Evolutionary conservation across 2,113 vertebrate genomes (phyloP).

Genomic region (Dipodomys spectabilis): DNA sequence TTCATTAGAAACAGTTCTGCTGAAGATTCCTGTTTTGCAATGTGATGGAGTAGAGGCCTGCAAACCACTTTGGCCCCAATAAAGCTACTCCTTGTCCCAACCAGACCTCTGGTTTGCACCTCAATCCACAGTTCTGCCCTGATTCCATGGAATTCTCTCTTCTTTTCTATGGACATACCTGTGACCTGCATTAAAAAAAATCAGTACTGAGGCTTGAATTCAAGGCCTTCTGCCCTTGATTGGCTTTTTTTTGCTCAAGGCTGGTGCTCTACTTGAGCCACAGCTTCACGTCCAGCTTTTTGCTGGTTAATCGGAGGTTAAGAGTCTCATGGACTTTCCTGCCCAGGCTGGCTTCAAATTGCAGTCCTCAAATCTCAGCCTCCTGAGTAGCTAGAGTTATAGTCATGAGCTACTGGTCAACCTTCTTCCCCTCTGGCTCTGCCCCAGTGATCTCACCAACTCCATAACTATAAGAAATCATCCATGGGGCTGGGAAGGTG

Average conservation of each 20-base stretch:
- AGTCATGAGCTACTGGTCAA: no score
- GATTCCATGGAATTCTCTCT: not conserved
- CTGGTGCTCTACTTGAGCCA: no score
- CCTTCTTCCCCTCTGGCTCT: not conserved
- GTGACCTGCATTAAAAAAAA: not conserved
- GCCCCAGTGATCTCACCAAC: not conserved
- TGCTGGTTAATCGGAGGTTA: no score
- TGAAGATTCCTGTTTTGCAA: not conserved
- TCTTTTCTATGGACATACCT: not conserved
- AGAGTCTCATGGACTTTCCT: no score
- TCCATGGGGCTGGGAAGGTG: not conserved
- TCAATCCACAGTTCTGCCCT: not conserved
- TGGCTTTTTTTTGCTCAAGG: no score
- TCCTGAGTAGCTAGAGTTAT: no score
- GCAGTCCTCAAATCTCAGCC: no score
- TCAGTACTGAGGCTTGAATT: no score
- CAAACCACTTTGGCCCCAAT: not conserved
- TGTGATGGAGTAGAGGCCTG: not conserved
- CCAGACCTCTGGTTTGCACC: not conserved
- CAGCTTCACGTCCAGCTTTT: no score
- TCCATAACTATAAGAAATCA: not conserved
- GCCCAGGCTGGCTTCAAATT: no score
- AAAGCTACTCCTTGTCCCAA: not conserved
- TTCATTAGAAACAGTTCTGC: not conserved
- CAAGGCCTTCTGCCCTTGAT: no score